Evolutionary conservation across 1,140 invertebrate genomes (phyloP).

Genomic region (Eueides isabella): DNA sequence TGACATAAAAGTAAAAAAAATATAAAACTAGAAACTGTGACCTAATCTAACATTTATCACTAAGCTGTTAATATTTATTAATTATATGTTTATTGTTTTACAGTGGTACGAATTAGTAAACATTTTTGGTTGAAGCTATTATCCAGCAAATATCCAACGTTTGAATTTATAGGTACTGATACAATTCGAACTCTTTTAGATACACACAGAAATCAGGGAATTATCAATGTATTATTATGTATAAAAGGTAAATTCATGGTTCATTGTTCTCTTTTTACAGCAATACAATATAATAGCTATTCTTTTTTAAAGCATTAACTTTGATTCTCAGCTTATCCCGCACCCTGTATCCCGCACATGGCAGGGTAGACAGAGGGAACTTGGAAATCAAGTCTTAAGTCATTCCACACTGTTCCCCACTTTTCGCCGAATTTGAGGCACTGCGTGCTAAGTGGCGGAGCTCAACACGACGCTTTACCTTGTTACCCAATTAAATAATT

Average conservation of each 20-base stretch:
- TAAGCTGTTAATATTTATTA: neutral
- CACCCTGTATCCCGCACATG: no score
- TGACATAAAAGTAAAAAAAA: no score
- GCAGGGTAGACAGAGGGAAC: no score
- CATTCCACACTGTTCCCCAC: no score
- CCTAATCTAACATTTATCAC: neutral
- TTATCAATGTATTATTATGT: constrained; percentile 85
- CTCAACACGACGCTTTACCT: no score
- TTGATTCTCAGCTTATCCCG: no score
- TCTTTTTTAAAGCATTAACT: no score
- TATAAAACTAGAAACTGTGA: no score
- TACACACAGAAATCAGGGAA: constrained; percentile 87
- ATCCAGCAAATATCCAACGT: constrained; percentile 82
- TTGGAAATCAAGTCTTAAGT: no score
- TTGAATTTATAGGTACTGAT: constrained; percentile 85
- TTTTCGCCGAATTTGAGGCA: no score
- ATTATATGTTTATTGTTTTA: constrained; percentile 9
- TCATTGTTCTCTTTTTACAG: neutral
- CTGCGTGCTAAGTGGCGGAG: no score
- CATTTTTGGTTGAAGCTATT: constrained; percentile 79
- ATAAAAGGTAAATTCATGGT: constrained; percentile 79
- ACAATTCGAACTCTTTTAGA: constrained; percentile 86
- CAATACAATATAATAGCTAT: neutral
- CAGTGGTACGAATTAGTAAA: constrained; percentile 72
- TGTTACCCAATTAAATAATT: no score